phyloP scores from a whole-genome alignment of 2,888 invertebrate genomes.

The Drosophila borealis region DNA sequence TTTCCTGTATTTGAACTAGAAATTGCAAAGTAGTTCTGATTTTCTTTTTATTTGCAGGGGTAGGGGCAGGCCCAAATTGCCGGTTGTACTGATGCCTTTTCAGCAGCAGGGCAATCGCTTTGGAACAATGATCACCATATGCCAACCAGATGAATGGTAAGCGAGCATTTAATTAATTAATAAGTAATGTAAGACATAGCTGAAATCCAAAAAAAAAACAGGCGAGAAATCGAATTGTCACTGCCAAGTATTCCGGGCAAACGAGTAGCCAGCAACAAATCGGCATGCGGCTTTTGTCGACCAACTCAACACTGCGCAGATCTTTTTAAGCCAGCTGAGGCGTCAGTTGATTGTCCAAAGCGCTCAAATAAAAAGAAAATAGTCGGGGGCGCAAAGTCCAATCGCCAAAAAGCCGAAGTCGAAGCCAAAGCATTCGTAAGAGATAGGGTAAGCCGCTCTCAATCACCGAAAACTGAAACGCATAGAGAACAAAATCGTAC shows the following conservation, averaged over 20 bases:
- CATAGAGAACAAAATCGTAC: neutral
- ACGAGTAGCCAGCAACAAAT: no score
- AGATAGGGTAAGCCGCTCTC: neutral
- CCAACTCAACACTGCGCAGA: no score
- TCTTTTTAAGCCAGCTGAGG: no score
- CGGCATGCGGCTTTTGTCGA: no score
- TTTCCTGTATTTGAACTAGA: no score
- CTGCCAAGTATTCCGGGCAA: no score
- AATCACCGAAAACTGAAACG: neutral
- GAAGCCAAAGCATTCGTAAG: neutral
- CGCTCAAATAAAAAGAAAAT: neutral
- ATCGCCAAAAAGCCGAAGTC: no score
- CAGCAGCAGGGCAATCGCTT: neutral
- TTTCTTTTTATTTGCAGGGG: neutral
- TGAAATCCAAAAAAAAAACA: neutral
- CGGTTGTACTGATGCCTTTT: conserved; percentile 31
- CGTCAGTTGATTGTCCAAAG: no score
- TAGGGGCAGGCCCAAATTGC: neutral
- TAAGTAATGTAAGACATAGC: no score
- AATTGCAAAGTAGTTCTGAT: no score
- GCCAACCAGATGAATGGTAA: conserved; percentile 47
- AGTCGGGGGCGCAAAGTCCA: neutral
- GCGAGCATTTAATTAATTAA: neutral
- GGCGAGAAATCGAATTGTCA: conserved; percentile 16
- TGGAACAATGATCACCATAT: conserved; percentile 4